Percentiles rank a stretch among this genome's conserved stretches.
Evolutionary conservation across 2,113 vertebrate species (phyloP).

Genomic region (Mus spicilegus): DNA sequence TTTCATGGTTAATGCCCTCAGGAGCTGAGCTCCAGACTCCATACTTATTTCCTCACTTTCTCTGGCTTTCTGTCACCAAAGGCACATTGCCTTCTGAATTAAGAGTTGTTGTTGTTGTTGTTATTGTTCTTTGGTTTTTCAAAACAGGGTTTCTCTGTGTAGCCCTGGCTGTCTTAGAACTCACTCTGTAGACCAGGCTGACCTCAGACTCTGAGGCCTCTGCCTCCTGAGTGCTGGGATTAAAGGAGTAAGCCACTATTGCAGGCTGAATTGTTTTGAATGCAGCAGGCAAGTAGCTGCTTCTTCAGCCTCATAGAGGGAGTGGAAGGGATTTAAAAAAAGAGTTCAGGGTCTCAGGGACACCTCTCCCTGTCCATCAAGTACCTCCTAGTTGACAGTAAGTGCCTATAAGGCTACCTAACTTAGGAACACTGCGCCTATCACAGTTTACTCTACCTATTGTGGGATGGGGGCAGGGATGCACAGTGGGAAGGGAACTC

Average conservation of each 20-base stretch:
- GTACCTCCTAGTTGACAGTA: background rate
- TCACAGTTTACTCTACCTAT: background rate
- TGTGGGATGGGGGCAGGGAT: background rate
- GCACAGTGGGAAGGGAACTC: background rate
- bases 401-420: background rate
- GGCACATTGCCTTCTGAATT: background rate
- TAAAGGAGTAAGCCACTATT: too few species aligned
- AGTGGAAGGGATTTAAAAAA: background rate
- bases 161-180: too few species aligned
- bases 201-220: too few species aligned
- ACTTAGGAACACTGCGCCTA: background rate
- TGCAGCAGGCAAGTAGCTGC: rapidly evolving
- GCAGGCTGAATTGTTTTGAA: background rate
- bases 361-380: background rate
- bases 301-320: slow-evolving; percentile 37
- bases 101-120: too few species aligned
- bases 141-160: too few species aligned
- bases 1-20: rapidly evolving
- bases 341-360: background rate
- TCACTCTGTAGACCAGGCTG: too few species aligned
- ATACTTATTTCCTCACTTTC: background rate
- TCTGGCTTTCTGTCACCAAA: slow-evolving; percentile 15
- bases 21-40: rapidly evolving
- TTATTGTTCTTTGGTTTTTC: too few species aligned
- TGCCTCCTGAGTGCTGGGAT: too few species aligned